Conservation (phyloP, 2,797 vertebrate genomes). For the Manis javanica region DNA sequence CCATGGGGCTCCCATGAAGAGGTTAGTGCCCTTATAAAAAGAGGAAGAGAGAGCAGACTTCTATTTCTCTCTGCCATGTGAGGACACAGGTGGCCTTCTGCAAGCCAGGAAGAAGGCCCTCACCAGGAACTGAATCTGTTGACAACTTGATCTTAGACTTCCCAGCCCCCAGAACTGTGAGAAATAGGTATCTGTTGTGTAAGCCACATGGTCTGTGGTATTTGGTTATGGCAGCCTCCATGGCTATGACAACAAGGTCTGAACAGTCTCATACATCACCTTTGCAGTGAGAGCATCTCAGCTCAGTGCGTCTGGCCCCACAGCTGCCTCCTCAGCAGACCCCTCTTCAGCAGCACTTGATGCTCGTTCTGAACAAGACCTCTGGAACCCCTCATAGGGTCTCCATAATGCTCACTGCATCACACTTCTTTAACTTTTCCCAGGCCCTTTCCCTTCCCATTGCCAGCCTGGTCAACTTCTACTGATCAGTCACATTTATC, state of each 20-base stretch:
- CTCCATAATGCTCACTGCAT: rapidly evolving
- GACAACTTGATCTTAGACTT: not conserved
- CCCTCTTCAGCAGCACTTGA: not conserved
- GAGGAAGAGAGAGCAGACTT: not conserved
- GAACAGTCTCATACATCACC: rapidly evolving
- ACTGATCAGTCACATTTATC: not conserved
- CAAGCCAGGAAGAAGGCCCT: too few relatives aligned
- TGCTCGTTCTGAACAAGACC: not conserved
- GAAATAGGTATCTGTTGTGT: not conserved
- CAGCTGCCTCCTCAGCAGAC: not conserved
- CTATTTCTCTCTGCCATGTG: not conserved
- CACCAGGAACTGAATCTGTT: not conserved
- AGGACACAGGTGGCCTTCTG: too few relatives aligned
- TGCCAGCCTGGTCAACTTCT: not conserved
- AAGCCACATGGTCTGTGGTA: not conserved
- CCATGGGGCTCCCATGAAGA: not conserved
- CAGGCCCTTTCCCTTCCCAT: not conserved
- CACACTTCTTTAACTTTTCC: not conserved
- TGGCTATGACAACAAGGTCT: not conserved
- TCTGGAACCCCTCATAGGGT: not conserved
- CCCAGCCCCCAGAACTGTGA: not conserved
- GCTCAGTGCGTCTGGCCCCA: not conserved
- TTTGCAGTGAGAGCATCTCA: not conserved
- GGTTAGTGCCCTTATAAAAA: not conserved
- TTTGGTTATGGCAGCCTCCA: not conserved